Conservation (phyloP, 1,140 invertebrate species). For the Scaptomyza pallida region DNA sequence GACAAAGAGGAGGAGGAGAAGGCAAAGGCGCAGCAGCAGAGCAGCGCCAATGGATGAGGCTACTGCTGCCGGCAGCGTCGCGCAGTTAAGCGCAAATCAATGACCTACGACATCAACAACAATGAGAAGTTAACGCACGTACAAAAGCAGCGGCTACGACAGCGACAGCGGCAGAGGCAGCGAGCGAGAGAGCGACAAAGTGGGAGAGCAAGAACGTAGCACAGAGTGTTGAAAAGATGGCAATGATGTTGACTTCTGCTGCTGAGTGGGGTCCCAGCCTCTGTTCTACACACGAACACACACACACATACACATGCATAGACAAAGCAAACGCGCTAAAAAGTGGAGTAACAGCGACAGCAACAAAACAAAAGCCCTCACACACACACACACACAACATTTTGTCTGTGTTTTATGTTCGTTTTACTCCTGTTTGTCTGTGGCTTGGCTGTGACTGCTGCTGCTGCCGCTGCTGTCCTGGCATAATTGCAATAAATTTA, state of each 20-base stretch:
- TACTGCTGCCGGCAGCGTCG: slow-evolving; percentile 36
- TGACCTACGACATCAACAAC: slow-evolving; percentile 79
- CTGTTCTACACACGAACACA: slow-evolving; percentile 3
- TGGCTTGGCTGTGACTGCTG: slow-evolving; percentile 24
- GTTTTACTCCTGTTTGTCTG: neutral
- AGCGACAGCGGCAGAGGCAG: neutral
- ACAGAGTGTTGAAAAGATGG: slow-evolving; percentile 50
- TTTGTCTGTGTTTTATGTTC: slow-evolving; percentile 21
- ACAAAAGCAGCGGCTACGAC: neutral
- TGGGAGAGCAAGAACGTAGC: slow-evolving; percentile 20
- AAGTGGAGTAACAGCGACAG: slow-evolving; percentile 61
- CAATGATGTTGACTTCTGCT: slow-evolving; percentile 32
- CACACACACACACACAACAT: slow-evolving; percentile 11
- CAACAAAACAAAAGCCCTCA: slow-evolving; percentile 51
- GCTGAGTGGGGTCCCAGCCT: slow-evolving; percentile 22
- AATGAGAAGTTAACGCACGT: slow-evolving; percentile 34
- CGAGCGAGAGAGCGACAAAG: neutral
- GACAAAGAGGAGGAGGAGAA: too few species aligned
- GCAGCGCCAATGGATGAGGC: slow-evolving; percentile 17
- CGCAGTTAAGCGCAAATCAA: slow-evolving; percentile 79
- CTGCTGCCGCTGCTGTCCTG: slow-evolving; percentile 39
- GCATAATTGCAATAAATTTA: slow-evolving; percentile 71
- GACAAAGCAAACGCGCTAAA: slow-evolving; percentile 41
- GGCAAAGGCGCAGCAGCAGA: slow-evolving; percentile 1
- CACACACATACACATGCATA: slow-evolving; percentile 5